Evolutionary conservation across 1,140 invertebrate genomes (phyloP).

Genomic region (Lepidurus apus): DNA sequence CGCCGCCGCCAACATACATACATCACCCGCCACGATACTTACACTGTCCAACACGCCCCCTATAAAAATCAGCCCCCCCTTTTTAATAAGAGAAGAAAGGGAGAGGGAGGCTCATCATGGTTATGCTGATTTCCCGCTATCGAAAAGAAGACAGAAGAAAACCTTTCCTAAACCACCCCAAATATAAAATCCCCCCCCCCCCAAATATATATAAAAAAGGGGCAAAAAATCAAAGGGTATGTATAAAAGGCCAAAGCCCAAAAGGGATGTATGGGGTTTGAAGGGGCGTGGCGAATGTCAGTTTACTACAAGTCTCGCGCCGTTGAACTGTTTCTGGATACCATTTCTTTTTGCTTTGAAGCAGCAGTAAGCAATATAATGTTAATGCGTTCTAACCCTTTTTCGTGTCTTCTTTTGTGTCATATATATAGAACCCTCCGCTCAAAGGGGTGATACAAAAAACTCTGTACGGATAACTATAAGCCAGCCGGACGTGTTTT

Average conservation of each 20-base stretch:
- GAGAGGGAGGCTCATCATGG: constrained; percentile 20
- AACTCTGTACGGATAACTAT: neutral
- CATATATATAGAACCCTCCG: neutral
- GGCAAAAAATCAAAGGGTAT: neutral
- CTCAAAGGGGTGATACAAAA: neutral
- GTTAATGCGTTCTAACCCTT: constrained; percentile 2
- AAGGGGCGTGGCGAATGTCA: constrained; percentile 17
- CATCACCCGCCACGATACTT: constrained; percentile 20
- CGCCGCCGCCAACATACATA: neutral
- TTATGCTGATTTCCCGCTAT: constrained; percentile 16
- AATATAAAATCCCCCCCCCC: neutral
- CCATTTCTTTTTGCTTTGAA: neutral
- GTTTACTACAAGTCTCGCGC: constrained; percentile 1
- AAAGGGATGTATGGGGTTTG: neutral
- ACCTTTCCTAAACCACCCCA: too few species aligned
- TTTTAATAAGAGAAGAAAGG: constrained; percentile 12
- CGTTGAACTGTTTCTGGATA: neutral
- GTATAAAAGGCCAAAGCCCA: neutral
- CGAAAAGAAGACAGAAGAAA: neutral
- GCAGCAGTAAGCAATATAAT: neutral
- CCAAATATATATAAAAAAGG: neutral
- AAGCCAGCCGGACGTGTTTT: constrained; percentile 4
- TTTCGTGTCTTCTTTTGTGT: constrained; percentile 12
- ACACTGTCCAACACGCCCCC: constrained; percentile 3
- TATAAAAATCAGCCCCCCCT: constrained; percentile 21